These are phyloP conservation scores for Callipepla californica DNA, from an alignment of 2,113 vertebrate genomes.

Conservation along the genomic window DNA sequence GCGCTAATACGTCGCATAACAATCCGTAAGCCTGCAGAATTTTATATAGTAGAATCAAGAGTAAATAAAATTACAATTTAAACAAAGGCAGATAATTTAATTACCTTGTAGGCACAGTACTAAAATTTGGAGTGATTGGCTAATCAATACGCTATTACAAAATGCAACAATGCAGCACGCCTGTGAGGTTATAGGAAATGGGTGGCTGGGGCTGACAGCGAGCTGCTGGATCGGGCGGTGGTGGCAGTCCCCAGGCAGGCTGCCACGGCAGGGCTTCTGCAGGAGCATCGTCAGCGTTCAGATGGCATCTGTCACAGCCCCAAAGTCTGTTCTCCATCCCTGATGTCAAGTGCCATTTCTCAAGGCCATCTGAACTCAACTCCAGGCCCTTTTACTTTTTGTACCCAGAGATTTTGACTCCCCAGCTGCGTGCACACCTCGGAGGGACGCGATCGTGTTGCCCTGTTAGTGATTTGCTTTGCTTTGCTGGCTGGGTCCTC, in stretches of 20 bases:
- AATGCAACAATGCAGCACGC: background rate
- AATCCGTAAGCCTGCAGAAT: background rate
- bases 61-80: constrained; percentile 80
- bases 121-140: constrained; percentile 78
- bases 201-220: background rate
- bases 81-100: constrained; percentile 78
- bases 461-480: accelerated
- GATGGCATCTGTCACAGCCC: background rate
- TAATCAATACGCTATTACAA: constrained; percentile 32
- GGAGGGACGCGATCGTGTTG: accelerated
- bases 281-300: background rate
- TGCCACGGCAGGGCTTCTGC: background rate
- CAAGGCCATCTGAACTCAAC: background rate
- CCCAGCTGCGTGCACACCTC: background rate
- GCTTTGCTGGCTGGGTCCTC: accelerated
- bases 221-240: background rate
- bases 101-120: constrained; percentile 69
- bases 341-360: background rate
- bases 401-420: background rate
- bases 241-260: background rate
- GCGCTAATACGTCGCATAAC: background rate
- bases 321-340: background rate
- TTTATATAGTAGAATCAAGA: constrained; percentile 56
- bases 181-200: background rate
- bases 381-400: background rate